phyloP scores from a whole-genome alignment of 2,113 vertebrate species.

The Apaloderma vittatum region DNA sequence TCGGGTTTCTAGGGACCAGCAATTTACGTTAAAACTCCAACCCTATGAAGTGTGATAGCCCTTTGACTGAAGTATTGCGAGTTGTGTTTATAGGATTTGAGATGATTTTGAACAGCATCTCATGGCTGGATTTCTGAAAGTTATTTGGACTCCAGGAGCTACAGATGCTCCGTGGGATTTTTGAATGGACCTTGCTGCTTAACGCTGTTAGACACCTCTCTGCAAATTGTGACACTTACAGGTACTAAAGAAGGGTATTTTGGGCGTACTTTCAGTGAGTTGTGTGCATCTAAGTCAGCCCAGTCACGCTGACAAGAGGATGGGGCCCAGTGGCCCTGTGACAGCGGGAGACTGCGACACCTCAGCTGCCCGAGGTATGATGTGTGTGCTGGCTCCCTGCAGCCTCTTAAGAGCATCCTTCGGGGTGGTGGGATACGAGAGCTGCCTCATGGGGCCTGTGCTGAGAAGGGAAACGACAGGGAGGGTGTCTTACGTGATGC shows the following conservation, averaged over 20 bases:
- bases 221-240: not conserved
- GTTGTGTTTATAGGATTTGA: not conserved
- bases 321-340: not conserved
- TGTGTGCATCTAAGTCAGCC: not conserved
- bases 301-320: not conserved
- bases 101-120: not conserved
- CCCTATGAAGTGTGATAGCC: not conserved
- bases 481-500: rapidly evolving
- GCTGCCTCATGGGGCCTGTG: not conserved
- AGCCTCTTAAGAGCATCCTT: not conserved
- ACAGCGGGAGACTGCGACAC: not conserved
- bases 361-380: not conserved
- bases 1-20: not conserved
- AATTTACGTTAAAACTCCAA: not conserved
- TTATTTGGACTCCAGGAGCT: not conserved
- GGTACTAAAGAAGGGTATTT: not conserved
- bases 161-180: not conserved
- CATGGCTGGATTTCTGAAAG: not conserved
- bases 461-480: not conserved
- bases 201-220: not conserved
- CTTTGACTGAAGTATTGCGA: not conserved
- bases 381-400: rapidly evolving
- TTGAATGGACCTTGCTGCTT: not conserved
- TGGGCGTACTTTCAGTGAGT: not conserved
- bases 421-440: not conserved